Evolutionary conservation across 2,113 vertebrate genomes (phyloP), one percentile per base, ranked within the genome.

Genomic region (Salminus brasiliensis): DNA sequence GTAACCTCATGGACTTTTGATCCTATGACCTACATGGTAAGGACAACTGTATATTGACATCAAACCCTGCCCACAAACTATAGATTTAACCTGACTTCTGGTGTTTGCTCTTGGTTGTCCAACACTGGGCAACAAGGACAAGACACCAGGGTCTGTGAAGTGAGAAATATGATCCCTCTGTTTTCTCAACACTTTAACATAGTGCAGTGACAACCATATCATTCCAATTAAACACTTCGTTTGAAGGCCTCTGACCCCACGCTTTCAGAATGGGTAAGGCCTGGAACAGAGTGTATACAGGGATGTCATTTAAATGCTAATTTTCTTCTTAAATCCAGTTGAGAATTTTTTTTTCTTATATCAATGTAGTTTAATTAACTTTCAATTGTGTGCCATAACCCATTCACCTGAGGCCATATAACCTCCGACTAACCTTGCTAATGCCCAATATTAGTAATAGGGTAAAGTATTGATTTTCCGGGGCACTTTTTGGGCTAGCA

Each of bases 291-390:
- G 27, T 10, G 47, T 6, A 67, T 21, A 55, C 29, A 57, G 0
- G 30, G 29, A 18, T 36, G 39, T 63, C 41, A 16, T 7, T 45
- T 60, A 45, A 78, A 71, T 49, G 55, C 18, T 16, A 60, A 71
- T 79, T 36, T 47, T 8, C 11, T 25, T 63, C 47, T 62, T 72
- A 79, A 65, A 41, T 39, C 57, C n/a, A 66, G 25, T 29, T 32
- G 18, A 0, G 13, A 43, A 29, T 62, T 30, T 79, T 9, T 60
- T 16, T 66, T 69, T 21, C 12, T 16, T 9, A 63, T 34, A 65
- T 74, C 32, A 47, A 41, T 74, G 65, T 71, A 57, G 59, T 34
- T 68, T 74, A 80, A 85, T 82, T 30, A 76, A 67, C 43, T 41
- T 34, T 52, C 23, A 63, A 82, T 57, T 69, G 57, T 29, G 6